Base-by-base conservation (phyloP, 2,113 vertebrate genomes). In the Misgurnus anguillicaudatus region DNA sequence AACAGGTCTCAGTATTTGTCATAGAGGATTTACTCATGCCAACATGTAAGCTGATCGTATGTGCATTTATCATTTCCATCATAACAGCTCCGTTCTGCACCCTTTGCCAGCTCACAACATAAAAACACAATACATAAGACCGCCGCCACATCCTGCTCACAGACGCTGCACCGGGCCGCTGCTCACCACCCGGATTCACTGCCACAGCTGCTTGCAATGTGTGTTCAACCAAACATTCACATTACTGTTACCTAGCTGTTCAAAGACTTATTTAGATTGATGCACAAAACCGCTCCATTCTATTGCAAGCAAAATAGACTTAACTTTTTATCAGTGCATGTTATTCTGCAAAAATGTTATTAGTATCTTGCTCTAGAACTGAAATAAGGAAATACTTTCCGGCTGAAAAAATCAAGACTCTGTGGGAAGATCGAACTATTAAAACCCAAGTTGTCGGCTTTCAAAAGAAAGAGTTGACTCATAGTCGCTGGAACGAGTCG, bases 121-220 rank as follows among this genome's bases (percentile, higher is more conserved):
- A 24, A 31, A 31, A 71, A 38, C 48, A 69, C 77, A 86, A 80
- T 83, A 38, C 70, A 72, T 17, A 81, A 51, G 75, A 64, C 67
- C 82, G 61, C 72, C 57, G 79, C 31, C 71, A 84, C 86, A 89
- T 85, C 87, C 86, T 86, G 85, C 82, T 60, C 82, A 74, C 86
- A 86, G 83, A 87, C 90, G 85, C 78, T 85, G 42, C 9, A 69
- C 57, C 66, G 64, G 31, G 81, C 82, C 77, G 58, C 84, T 4
- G 39, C 80, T 76, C 79, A 82, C 57, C 65, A 47, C 69, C 42
- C 48, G 62, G 81, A 80, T 81, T 78, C 61, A 42, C 70, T 79
- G 53, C 68, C 45, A 31, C 63, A 82, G 53, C 76, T 78, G 75
- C 45, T 16, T 38, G 48, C 77, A 79, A 79, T 62, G 31, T 72